Percentiles rank a stretch among this genome's conserved stretches.
These are phyloP conservation scores for Luidia sarsii DNA, from an alignment of 53 echinoderm and acorn worm species.

Conservation along the genomic window DNA sequence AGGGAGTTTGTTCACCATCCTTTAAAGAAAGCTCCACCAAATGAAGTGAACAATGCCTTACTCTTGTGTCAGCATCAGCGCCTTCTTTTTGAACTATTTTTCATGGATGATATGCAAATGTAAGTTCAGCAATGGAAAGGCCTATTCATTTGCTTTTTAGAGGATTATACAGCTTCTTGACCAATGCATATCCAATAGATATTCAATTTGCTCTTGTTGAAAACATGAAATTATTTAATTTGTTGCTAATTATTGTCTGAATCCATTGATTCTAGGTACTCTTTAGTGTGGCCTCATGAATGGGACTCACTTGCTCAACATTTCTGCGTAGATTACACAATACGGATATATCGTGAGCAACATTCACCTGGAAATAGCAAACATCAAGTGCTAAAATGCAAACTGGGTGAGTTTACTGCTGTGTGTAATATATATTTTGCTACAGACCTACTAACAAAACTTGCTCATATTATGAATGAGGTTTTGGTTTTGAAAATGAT, in stretches of 20 bases:
- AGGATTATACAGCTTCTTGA: no score
- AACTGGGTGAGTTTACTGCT: constrained; percentile 68
- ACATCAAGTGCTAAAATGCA: constrained; percentile 35
- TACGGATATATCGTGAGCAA: constrained; percentile 65
- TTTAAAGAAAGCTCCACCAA: constrained; percentile 44
- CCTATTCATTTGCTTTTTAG: neutral
- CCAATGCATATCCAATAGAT: no score
- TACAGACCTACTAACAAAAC: no score
- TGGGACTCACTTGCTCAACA: constrained; percentile 66
- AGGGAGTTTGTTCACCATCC: constrained; percentile 84
- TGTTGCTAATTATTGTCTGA: no score
- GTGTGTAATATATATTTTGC: no score
- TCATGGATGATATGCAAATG: constrained; percentile 43
- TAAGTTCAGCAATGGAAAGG: neutral
- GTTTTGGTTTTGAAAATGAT: no score
- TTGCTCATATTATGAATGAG: no score
- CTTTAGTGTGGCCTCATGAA: constrained; percentile 76
- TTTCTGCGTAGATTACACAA: constrained; percentile 60
- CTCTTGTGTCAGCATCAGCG: constrained; percentile 78
- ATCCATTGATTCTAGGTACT: constrained; percentile 53
- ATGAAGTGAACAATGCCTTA: constrained; percentile 63
- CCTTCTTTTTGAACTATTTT: constrained; percentile 73
- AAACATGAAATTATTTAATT: no score
- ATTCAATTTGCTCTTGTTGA: no score
- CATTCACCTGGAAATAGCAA: constrained; percentile 40